Conservation (phyloP, 1,140 invertebrate genomes). For the Sycobia sp. region DNA sequence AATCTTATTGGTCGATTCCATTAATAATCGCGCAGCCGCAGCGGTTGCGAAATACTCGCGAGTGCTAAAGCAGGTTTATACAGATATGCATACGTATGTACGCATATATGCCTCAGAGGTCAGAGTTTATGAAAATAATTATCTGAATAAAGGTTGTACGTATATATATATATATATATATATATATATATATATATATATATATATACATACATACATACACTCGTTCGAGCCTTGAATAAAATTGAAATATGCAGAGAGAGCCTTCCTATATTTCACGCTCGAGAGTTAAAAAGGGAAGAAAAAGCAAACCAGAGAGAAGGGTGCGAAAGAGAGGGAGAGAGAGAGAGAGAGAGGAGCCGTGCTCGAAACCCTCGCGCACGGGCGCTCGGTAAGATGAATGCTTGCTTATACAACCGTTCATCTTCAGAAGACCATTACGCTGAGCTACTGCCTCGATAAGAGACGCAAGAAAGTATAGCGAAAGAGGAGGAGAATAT, state of each 20-base stretch:
- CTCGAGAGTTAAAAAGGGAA: not conserved
- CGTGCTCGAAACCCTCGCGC: not conserved
- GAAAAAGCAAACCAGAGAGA: not conserved
- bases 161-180: no score
- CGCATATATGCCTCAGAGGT: no score
- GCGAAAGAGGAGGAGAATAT: not conserved
- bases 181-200: no score
- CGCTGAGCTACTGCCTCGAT: conserved; percentile 18
- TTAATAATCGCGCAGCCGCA: no score
- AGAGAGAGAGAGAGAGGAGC: not conserved
- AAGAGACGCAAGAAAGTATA: conserved; percentile 16
- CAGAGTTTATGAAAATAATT: no score
- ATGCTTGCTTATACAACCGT: conserved; percentile 20
- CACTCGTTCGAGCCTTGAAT: not conserved
- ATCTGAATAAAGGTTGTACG: no score
- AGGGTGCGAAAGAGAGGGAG: not conserved
- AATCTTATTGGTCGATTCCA: no score
- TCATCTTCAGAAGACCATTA: conserved; percentile 38
- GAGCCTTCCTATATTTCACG: conserved; percentile 1
- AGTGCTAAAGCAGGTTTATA: no score
- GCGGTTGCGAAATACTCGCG: no score
- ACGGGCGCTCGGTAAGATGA: conserved; percentile 19
- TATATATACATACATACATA: no score
- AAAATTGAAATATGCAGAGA: not conserved
- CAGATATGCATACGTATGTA: no score